Base-by-base conservation (phyloP, 2,888 invertebrate species). In the Glyphotaelius pellucidus region DNA sequence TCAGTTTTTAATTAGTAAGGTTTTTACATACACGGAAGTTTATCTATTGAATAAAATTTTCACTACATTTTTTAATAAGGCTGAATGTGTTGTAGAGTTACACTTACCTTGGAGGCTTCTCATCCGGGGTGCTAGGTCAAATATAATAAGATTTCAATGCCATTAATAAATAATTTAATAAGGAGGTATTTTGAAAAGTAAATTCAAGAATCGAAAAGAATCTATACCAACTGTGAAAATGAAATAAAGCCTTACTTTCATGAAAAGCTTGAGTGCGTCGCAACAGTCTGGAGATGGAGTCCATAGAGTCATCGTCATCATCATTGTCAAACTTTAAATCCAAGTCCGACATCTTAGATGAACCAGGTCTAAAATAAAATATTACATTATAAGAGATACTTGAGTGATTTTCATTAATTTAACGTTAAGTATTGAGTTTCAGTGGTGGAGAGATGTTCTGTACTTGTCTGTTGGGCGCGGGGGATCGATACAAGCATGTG, bases 61-160 rank as follows among this genome's bases (percentile, higher is more conserved):
- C 38, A 38, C 5, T 0, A 38, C 9, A 1, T 38, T 1, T 38
- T 38, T 38, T 38, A 38, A 9, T 38, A 38, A 38, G 38, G 38
- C 7, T 38, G 38, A 38, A n/a, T 83, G 25, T 25, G 0, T 83
- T 83, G 35, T 38, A 11, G 25, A n/a, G 38, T 11, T 9, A 83
- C 83, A 83, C 83, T 83, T 83, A 83, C 83, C 83, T 83, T 83
- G 83, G 83, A 83, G 83, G 32, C 83, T 83, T 83, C 83, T 83
- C 32, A 83, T 25, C 25, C 35, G 35, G 35, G 83, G 83, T 35
- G 83, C 83, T 83, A 35, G 19, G 25, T 19, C 9, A 35, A 83
- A n/a, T 31, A 25, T 83, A 83, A 83, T 32, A 83, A 83, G 25
- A 67, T 25, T 9, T 25, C 2, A 67, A 67, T n/a, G 67, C 5